Conservation (phyloP, 23 tunicate genomes). For the Trididemnum clinides region DNA sequence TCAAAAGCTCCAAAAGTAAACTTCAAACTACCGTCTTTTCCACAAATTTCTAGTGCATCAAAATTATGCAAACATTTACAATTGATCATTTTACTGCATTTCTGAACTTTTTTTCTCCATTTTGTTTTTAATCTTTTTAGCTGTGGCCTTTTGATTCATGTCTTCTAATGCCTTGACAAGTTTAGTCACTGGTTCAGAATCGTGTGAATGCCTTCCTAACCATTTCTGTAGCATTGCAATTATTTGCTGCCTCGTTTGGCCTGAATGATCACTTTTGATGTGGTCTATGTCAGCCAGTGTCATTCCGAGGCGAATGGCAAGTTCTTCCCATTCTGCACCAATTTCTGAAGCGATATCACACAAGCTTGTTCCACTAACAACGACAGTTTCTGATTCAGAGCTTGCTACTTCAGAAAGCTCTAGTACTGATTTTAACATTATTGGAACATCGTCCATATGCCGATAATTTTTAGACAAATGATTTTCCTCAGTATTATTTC, state of each 20-base stretch:
- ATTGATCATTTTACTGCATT: too few species aligned
- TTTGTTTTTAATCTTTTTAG: constrained; percentile 33
- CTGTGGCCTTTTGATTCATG: constrained; percentile 65
- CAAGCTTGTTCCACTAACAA: constrained; percentile 66
- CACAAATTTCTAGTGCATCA: too few species aligned
- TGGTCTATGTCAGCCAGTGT: constrained; percentile 58
- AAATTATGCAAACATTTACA: too few species aligned
- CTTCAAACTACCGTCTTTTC: too few species aligned
- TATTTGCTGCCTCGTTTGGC: constrained; percentile 57
- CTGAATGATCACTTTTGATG: constrained; percentile 54
- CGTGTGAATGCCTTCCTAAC: constrained; percentile 57
- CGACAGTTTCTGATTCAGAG: constrained; percentile 74
- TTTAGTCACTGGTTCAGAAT: constrained; percentile 59
- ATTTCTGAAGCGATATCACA: constrained; percentile 54
- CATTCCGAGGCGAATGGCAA: constrained; percentile 52
- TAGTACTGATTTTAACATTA: too few species aligned
- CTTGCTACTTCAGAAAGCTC: too few species aligned
- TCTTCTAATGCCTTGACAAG: constrained; percentile 52
- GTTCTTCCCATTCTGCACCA: constrained; percentile 74
- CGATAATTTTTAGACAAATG: not conserved
- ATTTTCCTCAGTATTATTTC: not conserved
- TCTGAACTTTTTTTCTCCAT: too few species aligned
- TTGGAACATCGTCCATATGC: constrained; percentile 4
- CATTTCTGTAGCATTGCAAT: constrained; percentile 69
- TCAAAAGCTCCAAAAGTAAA: too few species aligned